phyloP scores from a whole-genome alignment of 2,888 invertebrate genomes.

The Erebia aethiops region DNA sequence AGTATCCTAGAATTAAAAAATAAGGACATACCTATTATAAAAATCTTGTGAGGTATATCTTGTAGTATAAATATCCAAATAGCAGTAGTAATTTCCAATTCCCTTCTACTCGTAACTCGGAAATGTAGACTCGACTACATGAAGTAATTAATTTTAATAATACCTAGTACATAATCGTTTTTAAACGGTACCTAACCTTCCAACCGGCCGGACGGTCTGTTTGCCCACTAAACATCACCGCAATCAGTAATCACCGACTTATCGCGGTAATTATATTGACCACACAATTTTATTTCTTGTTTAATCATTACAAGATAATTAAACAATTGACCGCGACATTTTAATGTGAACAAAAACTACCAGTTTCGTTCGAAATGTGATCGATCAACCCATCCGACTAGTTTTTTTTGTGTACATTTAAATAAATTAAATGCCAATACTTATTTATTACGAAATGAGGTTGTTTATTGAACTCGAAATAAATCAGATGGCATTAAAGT shows the following conservation, averaged over 20 bases:
- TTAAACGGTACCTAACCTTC: conserved; percentile 14
- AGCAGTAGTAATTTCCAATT: not conserved
- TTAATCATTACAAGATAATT: conserved; percentile 47
- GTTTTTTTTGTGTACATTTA: conserved; percentile 33
- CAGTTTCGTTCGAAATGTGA: conserved; percentile 30
- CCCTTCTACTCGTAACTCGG: not conserved
- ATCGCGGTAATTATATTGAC: conserved; percentile 42
- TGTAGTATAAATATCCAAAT: no score
- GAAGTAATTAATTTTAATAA: conserved; percentile 13
- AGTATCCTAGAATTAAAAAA: no score
- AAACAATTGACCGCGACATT: conserved; percentile 47
- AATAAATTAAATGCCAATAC: conserved; percentile 37
- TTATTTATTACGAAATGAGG: conserved; percentile 30
- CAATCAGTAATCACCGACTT: conserved; percentile 30
- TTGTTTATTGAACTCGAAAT: conserved; percentile 24
- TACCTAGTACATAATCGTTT: not conserved
- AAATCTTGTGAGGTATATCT: not conserved
- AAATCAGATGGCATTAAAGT: not conserved
- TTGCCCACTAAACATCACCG: conserved; percentile 17
- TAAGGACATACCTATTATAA: not conserved
- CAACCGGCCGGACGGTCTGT: conserved; percentile 6
- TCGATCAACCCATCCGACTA: conserved; percentile 31
- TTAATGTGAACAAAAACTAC: conserved; percentile 49
- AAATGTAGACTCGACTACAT: not conserved
- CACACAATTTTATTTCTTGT: conserved; percentile 40